These are phyloP conservation scores for Schizopygopsis malacanthus DNA, from an alignment of 2,797 vertebrate species.

Conservation along the genomic window DNA sequence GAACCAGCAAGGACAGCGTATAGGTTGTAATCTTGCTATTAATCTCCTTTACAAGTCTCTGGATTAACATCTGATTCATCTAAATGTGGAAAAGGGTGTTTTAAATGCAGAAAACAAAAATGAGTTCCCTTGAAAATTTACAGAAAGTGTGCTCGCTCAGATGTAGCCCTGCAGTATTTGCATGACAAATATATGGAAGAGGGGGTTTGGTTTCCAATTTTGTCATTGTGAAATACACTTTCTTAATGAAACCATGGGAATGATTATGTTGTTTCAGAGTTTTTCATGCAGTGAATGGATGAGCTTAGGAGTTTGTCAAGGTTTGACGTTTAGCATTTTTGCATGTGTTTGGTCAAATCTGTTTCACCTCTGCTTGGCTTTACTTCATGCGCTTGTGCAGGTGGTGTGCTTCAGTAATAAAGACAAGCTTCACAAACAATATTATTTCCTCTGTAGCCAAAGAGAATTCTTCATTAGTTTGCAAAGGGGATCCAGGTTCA, in stretches of 20 bases:
- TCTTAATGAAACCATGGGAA: conserved; percentile 5
- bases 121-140: neutral
- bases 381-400: conserved; percentile 53
- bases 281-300: neutral
- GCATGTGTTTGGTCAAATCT: conserved; percentile 55
- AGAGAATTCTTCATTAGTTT: conserved; percentile 57
- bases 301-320: conserved; percentile 8
- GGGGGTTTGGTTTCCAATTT: neutral
- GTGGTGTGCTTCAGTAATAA: conserved; percentile 56
- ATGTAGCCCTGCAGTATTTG: conserved; percentile 11
- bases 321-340: conserved; percentile 51
- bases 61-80: conserved; percentile 52
- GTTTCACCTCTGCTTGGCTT: conserved; percentile 59
- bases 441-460: conserved; percentile 52
- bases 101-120: conserved; percentile 33
- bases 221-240: neutral
- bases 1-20: conserved; percentile 47
- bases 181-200: neutral
- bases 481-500: conserved; percentile 51
- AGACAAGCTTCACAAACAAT: conserved; percentile 58
- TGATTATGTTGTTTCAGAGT: neutral
- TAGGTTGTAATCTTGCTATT: conserved; percentile 45
- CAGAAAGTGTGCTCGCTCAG: conserved; percentile 21
- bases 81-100: conserved; percentile 35
- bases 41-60: conserved; percentile 39